Percentiles rank a stretch among this genome's conserved stretches.
These are phyloP conservation scores for Sternotherus odoratus DNA, from an alignment of 2,797 vertebrate species.

Conservation along the genomic window DNA sequence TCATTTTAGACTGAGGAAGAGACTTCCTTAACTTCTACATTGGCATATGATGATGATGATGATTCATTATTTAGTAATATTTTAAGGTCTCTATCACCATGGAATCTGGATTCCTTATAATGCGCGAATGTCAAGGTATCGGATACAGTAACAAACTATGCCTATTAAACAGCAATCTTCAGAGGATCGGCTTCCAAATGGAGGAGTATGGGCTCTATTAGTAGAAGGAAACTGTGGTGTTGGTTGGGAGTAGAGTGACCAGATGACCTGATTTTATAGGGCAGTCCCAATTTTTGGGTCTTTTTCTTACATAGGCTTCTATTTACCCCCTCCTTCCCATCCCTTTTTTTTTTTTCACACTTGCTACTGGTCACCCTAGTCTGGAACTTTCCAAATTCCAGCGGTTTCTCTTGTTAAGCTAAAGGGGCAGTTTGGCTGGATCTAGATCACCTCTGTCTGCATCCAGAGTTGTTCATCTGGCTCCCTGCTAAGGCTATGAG, in stretches of 20 bases:
- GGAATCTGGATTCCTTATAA: background rate
- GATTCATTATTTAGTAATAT: too few species aligned
- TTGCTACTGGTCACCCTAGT: background rate
- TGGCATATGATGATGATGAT: too few species aligned
- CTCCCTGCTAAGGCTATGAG: background rate
- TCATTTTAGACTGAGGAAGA: background rate
- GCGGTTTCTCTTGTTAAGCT: background rate
- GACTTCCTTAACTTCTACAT: background rate
- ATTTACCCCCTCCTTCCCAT: too few species aligned
- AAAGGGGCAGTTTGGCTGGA: background rate
- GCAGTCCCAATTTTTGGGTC: too few species aligned
- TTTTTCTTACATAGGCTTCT: too few species aligned
- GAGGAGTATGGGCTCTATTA: background rate
- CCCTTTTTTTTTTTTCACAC: too few species aligned
- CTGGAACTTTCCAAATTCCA: background rate
- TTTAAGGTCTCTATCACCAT: too few species aligned
- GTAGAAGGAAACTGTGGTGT: background rate
- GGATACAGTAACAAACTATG: background rate
- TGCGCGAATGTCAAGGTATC: background rate
- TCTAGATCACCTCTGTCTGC: background rate
- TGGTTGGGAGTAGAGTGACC: too few species aligned
- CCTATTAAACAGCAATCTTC: background rate
- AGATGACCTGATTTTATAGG: too few species aligned
- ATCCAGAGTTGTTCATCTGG: background rate
- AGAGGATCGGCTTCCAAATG: background rate